A percentile compares a stretch with the other conserved stretches of the same genome.
Conservation (phyloP, 1,140 invertebrate genomes). For the Brachionus asplanchnoidis region DNA sequence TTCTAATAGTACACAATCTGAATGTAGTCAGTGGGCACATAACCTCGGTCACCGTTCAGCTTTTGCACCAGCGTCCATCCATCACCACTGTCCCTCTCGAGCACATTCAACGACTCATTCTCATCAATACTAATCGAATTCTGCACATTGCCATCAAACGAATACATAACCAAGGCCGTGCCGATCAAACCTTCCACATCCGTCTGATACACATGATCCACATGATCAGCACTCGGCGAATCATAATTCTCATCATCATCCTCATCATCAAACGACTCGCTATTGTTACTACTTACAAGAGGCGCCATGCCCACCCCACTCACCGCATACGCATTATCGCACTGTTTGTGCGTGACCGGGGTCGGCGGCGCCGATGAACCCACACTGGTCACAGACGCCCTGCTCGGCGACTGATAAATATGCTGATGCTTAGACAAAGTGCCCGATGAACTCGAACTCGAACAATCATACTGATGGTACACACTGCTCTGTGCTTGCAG, state of each 20-base stretch:
- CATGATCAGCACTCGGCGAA: not conserved
- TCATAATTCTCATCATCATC: not conserved
- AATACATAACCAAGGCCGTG: slow-evolving; percentile 19
- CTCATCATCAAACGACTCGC: slow-evolving; percentile 14
- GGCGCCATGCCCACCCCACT: not conserved
- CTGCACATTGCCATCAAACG: slow-evolving; percentile 25
- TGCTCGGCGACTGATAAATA: not conserved
- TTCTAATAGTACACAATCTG: slow-evolving; percentile 35
- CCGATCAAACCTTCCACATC: not conserved
- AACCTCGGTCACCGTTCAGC: not conserved
- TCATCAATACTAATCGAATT: slow-evolving; percentile 13
- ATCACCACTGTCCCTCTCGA: slow-evolving; percentile 40
- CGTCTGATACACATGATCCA: not conserved
- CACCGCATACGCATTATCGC: not conserved
- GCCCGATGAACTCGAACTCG: not conserved
- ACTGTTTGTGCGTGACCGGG: not conserved
- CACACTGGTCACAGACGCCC: not conserved
- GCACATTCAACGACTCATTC: slow-evolving; percentile 40
- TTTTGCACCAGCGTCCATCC: slow-evolving; percentile 30
- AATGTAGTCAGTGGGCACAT: slow-evolving; percentile 32
- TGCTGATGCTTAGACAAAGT: not conserved
- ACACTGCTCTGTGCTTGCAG: not conserved
- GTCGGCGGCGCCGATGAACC: not conserved
- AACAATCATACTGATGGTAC: slow-evolving; percentile 11
- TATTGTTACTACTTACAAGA: not conserved